Base-by-base conservation (phyloP, 2,888 invertebrate species). In the Celastrina argiolus region DNA sequence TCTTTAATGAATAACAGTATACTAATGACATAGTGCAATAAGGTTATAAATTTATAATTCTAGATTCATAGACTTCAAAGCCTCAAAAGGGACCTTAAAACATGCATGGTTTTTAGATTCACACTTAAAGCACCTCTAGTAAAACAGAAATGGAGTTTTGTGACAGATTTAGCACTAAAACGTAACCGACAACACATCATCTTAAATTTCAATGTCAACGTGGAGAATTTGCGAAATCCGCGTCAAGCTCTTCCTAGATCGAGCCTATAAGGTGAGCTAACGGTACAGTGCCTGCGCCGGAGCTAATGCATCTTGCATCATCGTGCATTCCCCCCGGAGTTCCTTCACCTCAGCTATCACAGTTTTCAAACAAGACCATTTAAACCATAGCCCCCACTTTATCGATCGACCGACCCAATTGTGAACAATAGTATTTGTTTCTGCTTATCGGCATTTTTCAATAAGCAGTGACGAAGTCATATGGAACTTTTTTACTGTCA, bases 221-320 rank as follows among this genome's bases (percentile, higher is more conserved):
- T 12, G 0, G 22, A 22, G 22, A 51, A 51, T 12, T n/a, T 5
- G 22, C 51, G 12, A 14, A 51, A 51, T 51, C 51, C 5, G 12
- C 51, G 22, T 31, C 31, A 6, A 4, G 10, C 36, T 36, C 51
- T 51, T 14, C 51, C 51, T 51, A 22, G 51, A 51, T 18, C 51
- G n/a, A n/a, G 36, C 36, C 51, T 26, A 51, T 51, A 51, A 51
- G 51, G 51, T 51, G 14, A 51, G 22, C 28, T 65, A 89, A 90
- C 89, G 86, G 89, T 82, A 85, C 71, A 71, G 71, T 75, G 76
- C 80, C 77, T 79, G 87, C 88, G 86, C 84, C 78, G 81, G 80
- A 83, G 84, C 78, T 78, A 78, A 82, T 85, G 87, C 86, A 87
- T 83, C 84, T 79, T 79, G 80, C 79, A 80, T 76, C 51, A 51